Evolutionary conservation across 1,140 invertebrate genomes (phyloP).

Genomic region (Bilobella aurantiaca): DNA sequence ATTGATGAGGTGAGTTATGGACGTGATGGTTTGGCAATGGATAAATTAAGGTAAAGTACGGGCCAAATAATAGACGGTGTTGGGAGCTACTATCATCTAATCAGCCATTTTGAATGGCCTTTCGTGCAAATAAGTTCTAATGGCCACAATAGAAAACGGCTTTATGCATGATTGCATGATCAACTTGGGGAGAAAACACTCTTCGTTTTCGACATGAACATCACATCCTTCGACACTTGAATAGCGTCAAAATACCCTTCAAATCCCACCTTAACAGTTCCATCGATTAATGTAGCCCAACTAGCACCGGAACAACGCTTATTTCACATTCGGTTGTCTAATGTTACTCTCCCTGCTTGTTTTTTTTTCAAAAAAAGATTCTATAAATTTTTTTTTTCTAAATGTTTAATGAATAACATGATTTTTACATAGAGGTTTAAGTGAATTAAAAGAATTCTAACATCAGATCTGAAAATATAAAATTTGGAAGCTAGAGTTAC

Average conservation of each 20-base stretch:
- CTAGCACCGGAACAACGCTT: too few relatives aligned
- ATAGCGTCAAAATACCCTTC: constrained; percentile 11
- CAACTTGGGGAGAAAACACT: background rate
- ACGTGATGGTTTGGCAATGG: background rate
- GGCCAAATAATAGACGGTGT: background rate
- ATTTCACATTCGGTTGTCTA: too few relatives aligned
- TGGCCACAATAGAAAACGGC: background rate
- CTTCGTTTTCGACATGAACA: constrained; percentile 2
- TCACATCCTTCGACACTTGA: constrained; percentile 14
- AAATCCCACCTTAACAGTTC: constrained; percentile 10
- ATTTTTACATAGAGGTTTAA: too few relatives aligned
- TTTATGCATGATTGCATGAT: background rate
- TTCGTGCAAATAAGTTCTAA: constrained; percentile 2
- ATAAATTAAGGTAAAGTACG: background rate
- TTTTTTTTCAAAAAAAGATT: background rate
- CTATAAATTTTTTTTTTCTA: background rate
- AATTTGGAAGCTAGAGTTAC: too few relatives aligned
- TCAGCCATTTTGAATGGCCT: background rate
- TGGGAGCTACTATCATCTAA: background rate
- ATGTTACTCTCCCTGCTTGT: too few relatives aligned
- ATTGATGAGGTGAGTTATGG: background rate
- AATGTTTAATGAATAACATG: too few relatives aligned
- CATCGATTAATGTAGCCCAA: too few relatives aligned
- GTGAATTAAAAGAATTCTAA: too few relatives aligned
- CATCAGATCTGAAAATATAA: too few relatives aligned